phyloP scores from a whole-genome alignment of 30 jellyfish, hydroid and myxozoan genomes.

The Aurelia aurita region DNA sequence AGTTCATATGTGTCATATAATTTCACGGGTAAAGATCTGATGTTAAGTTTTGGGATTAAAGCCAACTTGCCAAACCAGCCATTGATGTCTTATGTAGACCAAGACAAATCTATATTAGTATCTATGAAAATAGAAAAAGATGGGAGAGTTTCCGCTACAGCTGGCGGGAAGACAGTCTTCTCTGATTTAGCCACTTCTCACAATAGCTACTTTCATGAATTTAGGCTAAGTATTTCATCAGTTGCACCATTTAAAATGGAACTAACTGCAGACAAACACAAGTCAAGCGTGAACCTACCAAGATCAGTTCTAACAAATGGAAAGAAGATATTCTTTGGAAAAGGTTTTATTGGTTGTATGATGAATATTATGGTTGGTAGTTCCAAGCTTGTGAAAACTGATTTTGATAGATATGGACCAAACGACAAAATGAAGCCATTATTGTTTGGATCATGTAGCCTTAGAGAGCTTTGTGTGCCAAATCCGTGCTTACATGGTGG shows the following conservation, averaged over 20 bases:
- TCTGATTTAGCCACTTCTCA: constrained; percentile 15
- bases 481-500: constrained; percentile 86
- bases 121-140: constrained; percentile 7
- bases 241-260: constrained; percentile 13
- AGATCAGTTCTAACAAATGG: not conserved
- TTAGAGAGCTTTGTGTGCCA: constrained; percentile 68
- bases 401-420: constrained; percentile 41
- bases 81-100: not conserved
- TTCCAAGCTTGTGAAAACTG: constrained; percentile 14
- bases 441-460: constrained; percentile 53
- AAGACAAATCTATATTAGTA: not conserved
- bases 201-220: constrained; percentile 59
- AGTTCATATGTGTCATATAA: constrained; percentile 47
- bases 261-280: constrained; percentile 35
- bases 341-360: constrained; percentile 67
- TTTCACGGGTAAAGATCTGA: constrained; percentile 3
- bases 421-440: not conserved
- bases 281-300: constrained; percentile 1
- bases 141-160: constrained; percentile 16
- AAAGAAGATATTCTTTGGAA: constrained; percentile 36
- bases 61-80: constrained; percentile 35
- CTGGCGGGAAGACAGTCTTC: not conserved
- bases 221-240: constrained; percentile 29
- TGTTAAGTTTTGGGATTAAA: constrained; percentile 32
- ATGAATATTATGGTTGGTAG: constrained; percentile 33